Conservation (phyloP, 2,888 invertebrate species). For the Caenorhabditis zanzibari region DNA sequence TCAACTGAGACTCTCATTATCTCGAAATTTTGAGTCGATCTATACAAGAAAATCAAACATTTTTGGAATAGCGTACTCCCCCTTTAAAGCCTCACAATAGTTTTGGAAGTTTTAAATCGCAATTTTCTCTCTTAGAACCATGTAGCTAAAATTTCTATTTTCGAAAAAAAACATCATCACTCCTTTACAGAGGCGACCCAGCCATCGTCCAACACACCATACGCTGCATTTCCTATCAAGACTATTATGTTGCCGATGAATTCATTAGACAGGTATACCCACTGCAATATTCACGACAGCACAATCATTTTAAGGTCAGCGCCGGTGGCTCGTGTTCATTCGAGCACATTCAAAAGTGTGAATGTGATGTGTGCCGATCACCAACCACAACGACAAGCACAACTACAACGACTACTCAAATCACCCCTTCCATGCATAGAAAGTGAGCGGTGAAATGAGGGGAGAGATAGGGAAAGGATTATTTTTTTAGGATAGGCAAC, state of each 20-base stretch:
- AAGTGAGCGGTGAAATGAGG: conserved; percentile 31
- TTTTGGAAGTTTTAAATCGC: no score
- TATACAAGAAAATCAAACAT: no score
- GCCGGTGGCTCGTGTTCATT: conserved; percentile 68
- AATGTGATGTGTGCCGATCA: conserved; percentile 69
- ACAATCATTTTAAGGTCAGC: conserved; percentile 24
- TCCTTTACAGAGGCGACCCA: conserved; percentile 51
- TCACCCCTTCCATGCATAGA: conserved; percentile 50
- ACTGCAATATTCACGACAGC: no score
- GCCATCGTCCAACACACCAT: conserved; percentile 66
- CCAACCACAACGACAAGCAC: conserved; percentile 51
- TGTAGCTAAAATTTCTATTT: no score
- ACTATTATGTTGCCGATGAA: conserved; percentile 68
- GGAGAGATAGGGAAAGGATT: background rate
- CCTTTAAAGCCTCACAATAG: no score
- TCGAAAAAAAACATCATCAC: background rate
- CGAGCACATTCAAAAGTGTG: conserved; percentile 67
- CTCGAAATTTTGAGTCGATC: no score
- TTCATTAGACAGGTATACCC: conserved; percentile 47
- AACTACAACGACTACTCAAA: conserved; percentile 42
- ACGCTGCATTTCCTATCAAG: conserved; percentile 71
- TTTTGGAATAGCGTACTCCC: no score
- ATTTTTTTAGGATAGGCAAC: no score
- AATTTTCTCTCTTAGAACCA: no score
- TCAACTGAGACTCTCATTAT: no score